Evolutionary conservation across 2,113 vertebrate genomes (phyloP).

Genomic region (Greenwoodochromis staneri): DNA sequence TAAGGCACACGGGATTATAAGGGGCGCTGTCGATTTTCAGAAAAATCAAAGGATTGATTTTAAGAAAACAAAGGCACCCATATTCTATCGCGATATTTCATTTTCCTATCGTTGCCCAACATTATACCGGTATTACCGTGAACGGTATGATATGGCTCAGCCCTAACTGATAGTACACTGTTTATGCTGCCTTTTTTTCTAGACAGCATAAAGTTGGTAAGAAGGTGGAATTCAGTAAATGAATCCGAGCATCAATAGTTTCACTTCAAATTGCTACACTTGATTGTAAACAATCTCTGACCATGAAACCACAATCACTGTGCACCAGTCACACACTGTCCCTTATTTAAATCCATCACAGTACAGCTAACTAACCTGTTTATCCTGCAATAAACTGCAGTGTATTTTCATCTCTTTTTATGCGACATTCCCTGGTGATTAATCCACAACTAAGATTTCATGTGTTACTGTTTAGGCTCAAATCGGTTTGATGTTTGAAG

Average conservation of each 20-base stretch:
- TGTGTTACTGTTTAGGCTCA: not conserved
- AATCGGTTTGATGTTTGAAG: not conserved
- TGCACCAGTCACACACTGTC: not conserved
- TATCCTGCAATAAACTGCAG: not conserved
- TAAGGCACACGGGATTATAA: not conserved
- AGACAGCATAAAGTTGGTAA: not conserved
- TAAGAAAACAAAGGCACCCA: not conserved
- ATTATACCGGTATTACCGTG: not conserved
- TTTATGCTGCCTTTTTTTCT: not conserved
- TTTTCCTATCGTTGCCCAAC: not conserved
- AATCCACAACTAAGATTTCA: not conserved
- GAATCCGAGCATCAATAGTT: not conserved
- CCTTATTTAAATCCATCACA: not conserved
- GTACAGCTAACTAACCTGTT: not conserved
- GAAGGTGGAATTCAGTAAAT: not conserved
- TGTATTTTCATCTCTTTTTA: not conserved
- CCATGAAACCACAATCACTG: not conserved
- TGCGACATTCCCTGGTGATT: not conserved
- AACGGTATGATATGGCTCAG: not conserved
- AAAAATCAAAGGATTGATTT: not conserved
- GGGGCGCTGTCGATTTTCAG: fast-evolving
- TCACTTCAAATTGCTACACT: not conserved
- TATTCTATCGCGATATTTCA: not conserved
- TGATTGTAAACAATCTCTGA: not conserved
- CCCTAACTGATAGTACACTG: not conserved